Conservation (phyloP, 2,113 vertebrate species). For the Heterotilapia buettikoferi region DNA sequence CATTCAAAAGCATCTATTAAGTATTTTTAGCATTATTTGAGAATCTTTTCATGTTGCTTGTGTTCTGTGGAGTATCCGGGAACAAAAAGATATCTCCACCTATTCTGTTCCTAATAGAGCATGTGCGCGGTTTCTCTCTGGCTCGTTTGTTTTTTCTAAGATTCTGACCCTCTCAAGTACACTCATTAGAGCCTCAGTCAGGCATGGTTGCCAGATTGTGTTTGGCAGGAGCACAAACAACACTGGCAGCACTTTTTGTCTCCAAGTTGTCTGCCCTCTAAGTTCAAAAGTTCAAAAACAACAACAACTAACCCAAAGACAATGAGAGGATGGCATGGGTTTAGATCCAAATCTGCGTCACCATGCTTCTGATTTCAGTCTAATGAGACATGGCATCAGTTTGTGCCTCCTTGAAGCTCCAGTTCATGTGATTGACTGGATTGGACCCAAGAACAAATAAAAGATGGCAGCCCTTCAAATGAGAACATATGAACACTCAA, state of each 20-base stretch:
- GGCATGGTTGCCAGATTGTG: constrained; percentile 5
- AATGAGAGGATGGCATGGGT: background rate
- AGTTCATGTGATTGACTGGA: background rate
- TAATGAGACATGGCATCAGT: background rate
- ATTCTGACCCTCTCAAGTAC: background rate
- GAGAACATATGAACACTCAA: background rate
- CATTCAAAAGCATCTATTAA: background rate
- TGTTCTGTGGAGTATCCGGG: background rate
- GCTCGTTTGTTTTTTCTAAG: background rate
- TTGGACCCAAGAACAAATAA: background rate
- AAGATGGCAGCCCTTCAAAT: background rate
- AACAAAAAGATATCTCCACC: background rate
- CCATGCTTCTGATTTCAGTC: background rate
- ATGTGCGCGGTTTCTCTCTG: background rate
- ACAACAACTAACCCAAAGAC: background rate
- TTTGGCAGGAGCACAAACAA: constrained; percentile 30
- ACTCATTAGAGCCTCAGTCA: constrained; percentile 36
- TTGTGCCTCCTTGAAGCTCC: background rate
- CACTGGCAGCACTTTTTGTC: background rate
- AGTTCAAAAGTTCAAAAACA: constrained; percentile 6
- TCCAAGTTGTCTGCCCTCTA: background rate
- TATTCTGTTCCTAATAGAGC: background rate
- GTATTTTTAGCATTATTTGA: background rate
- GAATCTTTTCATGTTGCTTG: background rate
- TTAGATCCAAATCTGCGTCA: background rate